These are phyloP conservation scores for Eutolmus rufibarbis DNA, from an alignment of 2,888 invertebrate species.

Conservation along the genomic window DNA sequence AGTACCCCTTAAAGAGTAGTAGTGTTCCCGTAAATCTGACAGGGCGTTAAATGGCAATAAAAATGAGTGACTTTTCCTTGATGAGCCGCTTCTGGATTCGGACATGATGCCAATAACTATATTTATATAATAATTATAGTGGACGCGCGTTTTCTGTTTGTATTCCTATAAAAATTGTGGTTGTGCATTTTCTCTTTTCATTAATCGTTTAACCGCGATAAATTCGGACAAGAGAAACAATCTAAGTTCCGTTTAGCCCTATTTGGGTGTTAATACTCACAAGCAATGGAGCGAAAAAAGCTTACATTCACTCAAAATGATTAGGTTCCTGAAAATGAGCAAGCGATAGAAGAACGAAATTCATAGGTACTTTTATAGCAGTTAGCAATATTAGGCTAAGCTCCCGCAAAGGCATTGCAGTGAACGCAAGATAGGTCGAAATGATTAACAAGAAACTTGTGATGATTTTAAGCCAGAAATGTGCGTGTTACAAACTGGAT, in stretches of 20 bases:
- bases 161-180: slow-evolving; percentile 21
- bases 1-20: not conserved
- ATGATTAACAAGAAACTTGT: slow-evolving; percentile 25
- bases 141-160: not conserved
- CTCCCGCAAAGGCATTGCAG: not conserved
- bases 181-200: slow-evolving; percentile 22
- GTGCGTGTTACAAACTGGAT: not conserved
- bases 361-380: not conserved
- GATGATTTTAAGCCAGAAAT: slow-evolving; percentile 28
- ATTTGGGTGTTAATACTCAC: not conserved
- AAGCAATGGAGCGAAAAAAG: not conserved
- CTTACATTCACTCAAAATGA: not conserved
- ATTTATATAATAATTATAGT: not conserved
- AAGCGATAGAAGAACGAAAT: not conserved
- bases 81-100: not conserved
- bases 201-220: not conserved
- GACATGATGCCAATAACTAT: not conserved
- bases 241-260: not conserved
- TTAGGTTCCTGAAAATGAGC: slow-evolving; percentile 1
- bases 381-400: not conserved
- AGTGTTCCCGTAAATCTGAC: not conserved
- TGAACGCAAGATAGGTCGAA: not conserved
- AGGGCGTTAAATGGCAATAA: not conserved
- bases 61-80: not conserved
- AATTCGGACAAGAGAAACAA: not conserved